Evolutionary conservation across 2,888 invertebrate genomes (phyloP), one percentile per base, ranked within the genome.

Genomic region (Sinopyrophorus schimmeli): DNA sequence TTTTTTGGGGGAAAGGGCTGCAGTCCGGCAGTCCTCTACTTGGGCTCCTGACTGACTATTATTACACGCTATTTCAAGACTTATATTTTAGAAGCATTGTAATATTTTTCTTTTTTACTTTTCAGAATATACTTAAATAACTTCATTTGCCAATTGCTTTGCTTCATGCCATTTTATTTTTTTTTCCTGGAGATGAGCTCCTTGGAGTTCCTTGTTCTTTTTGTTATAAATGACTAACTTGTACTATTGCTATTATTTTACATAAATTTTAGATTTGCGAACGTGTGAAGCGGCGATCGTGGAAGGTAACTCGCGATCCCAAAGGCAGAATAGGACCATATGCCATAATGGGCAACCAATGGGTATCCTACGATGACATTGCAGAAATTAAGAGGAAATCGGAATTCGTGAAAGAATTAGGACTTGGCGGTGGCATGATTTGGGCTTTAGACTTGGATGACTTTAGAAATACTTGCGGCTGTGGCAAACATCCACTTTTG

Each of bases 371-470:
- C 66, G 83, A 90, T 63, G 85, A 86, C 55, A 79, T 82, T 1
- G 72, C 73, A 2, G 86, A 86, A 46, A 79, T 85, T 27, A 76
- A 79, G 40, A 73, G 80, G 38, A 84, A 85, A 78, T 73, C 83
- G 0, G 76, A 80, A 34, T 77, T 81, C 53, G 76, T 82, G 0
- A 78, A 80, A 48, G 72, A 74, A 5, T 68, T 81, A 18, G 78
- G 80, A 0, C 73, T 86, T 14, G 83, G 86, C 1, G 89, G 89
- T 4, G 87, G 83, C 5, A 87, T 87, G 75, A 76, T 89, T 11
- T 89, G 89, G 88, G 86, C 89, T 0, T 69, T 89, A 12, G 89
- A 89, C 71, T 74, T 89, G 59, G 89, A 89, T 65, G 88, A 89
- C 68, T 87, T 87, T 76, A 76, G 79, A 38, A 83, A 76, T 46